phyloP scores from a whole-genome alignment of 2,113 vertebrate species.

The Phylloscopus whistleri region DNA sequence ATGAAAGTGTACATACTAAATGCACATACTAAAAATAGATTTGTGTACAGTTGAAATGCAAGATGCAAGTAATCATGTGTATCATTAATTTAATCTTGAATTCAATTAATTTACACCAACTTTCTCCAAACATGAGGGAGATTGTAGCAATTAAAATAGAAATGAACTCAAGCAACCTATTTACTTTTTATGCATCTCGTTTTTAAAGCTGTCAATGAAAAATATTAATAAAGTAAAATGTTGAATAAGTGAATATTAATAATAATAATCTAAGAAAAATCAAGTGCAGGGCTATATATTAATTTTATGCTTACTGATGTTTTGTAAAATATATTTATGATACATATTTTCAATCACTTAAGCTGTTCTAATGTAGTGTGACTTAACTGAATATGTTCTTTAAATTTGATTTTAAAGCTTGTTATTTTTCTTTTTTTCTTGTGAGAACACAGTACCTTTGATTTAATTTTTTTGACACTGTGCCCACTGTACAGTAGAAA shows the following conservation, averaged over 20 bases:
- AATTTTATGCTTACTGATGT: neutral
- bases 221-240: neutral
- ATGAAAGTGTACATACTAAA: neutral
- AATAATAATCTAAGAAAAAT: neutral
- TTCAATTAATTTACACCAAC: neutral
- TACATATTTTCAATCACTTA: neutral
- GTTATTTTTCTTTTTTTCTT: neutral
- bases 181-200: neutral
- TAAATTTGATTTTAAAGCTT: slow-evolving; percentile 58
- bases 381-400: slow-evolving; percentile 40
- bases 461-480: slow-evolving; percentile 75
- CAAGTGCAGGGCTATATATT: neutral
- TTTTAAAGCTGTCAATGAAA: neutral
- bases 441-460: slow-evolving; percentile 63
- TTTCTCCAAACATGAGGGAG: neutral
- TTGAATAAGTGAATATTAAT: neutral
- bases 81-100: neutral
- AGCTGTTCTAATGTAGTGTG: neutral
- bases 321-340: neutral
- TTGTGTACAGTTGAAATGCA: neutral
- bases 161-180: neutral
- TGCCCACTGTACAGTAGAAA: slow-evolving; percentile 61
- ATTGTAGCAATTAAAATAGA: neutral
- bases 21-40: neutral
- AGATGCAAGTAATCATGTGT: neutral